A percentile compares a stretch with the other conserved stretches of the same genome.
These are phyloP conservation scores for Cosmopolites sordidus DNA, from an alignment of 2,888 invertebrate genomes.

Conservation along the genomic window DNA sequence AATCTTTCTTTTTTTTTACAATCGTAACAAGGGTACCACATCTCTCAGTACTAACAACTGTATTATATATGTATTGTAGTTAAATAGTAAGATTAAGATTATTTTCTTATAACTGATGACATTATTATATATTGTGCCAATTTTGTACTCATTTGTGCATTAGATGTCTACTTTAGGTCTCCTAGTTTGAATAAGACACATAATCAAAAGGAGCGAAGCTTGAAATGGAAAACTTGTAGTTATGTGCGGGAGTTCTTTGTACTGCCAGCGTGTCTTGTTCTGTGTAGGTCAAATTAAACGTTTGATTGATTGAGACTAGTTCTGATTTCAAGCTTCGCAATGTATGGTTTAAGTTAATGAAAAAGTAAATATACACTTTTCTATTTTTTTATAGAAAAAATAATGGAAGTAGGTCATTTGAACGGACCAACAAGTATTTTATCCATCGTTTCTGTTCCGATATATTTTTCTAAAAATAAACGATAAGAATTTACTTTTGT, in stretches of 20 bases:
- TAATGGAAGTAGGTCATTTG: constrained; percentile 5
- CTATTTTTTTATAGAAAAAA: constrained; percentile 10
- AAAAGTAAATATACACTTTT: neutral
- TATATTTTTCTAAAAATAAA: too few species aligned
- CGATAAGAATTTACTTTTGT: too few species aligned
- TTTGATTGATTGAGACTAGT: too few species aligned
- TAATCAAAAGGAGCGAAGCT: neutral
- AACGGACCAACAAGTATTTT: constrained; percentile 13
- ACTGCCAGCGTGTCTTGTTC: too few species aligned
- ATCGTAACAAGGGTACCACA: neutral
- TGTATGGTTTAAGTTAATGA: too few species aligned
- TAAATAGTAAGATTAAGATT: neutral
- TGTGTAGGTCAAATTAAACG: too few species aligned
- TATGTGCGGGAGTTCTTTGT: too few species aligned
- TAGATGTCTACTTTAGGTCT: neutral
- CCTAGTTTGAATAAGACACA: neutral
- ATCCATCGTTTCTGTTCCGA: neutral
- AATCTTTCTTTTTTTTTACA: too few species aligned
- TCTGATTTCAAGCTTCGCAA: too few species aligned
- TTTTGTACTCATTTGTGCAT: neutral
- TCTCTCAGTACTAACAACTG: neutral
- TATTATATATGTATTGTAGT: constrained; percentile 1
- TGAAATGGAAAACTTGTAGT: too few species aligned
- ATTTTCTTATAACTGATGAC: neutral
- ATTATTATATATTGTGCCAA: neutral